Base-by-base conservation (phyloP, 2,888 invertebrate genomes). In the Drosophila meridionalis region DNA sequence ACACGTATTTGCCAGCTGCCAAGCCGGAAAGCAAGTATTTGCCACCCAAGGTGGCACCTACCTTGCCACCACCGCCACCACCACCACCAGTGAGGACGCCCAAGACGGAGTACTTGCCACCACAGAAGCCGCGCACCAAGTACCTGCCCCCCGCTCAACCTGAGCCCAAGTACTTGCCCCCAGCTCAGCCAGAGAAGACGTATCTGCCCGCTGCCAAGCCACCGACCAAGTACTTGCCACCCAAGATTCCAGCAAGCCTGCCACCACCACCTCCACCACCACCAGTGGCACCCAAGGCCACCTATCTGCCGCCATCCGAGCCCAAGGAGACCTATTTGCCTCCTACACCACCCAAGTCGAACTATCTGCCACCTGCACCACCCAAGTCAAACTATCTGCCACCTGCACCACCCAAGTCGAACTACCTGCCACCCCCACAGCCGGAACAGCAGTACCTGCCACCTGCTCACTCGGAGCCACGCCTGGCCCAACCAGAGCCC, bases 31-130 rank as follows among this genome's bases (percentile, higher is more conserved):
- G n/a, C 0, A 89, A 87, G 52, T 81, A 89, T 58, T 60, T 89
- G 73, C 89, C 90, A 8, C 78, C 86, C 7, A 90, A 90, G 60
- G 71, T 90, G 8, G 60, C 81, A 34, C 72, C 86, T 11, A 76
- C 68, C 14, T 34, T 89, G 59, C 84, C 90, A 3, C 87, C 90
- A 34, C 89, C 85, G 28, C 90, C 80, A 43, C 82, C 90, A 58
- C 89, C 89, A 3, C 90, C 89, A 0, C 73, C 89, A n/a, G 58
- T 34, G 2, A 60, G 59, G 52, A 60, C 72, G 2, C 59, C 83
- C 34, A 73, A 72, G 47, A 12, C 80, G 0, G 63, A 72, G 42
- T 75, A 89, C 9, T 43, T 90, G 73, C 87, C 85, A 14, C 81
- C 85, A 45, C 78, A 81, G 56, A 82, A 73, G 34, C 74, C 78